Conservation (phyloP, 2,113 vertebrate species). For the Zosterops borbonicus region DNA sequence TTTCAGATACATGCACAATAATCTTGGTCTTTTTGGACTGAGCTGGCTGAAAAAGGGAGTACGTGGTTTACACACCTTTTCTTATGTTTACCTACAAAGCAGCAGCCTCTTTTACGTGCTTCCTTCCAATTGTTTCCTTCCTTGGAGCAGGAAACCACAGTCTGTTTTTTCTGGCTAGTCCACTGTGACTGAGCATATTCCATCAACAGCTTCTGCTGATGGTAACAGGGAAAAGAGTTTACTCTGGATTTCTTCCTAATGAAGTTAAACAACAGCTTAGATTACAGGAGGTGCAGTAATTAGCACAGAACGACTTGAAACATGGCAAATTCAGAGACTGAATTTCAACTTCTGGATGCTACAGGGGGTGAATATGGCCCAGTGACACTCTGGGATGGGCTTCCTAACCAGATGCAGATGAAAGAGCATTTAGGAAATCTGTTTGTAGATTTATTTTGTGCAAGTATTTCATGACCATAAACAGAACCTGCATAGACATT, state of each 20-base stretch:
- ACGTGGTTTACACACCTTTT: constrained; percentile 17
- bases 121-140: constrained; percentile 20
- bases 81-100: constrained; percentile 5
- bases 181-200: not conserved
- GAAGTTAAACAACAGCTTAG: not conserved
- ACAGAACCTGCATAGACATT: not conserved
- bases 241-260: constrained; percentile 12
- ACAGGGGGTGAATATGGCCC: not conserved
- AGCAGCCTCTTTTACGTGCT: not conserved
- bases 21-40: not conserved
- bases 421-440: not conserved
- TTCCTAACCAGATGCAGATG: not conserved
- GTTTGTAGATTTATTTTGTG: not conserved
- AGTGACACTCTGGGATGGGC: not conserved
- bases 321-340: not conserved
- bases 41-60: constrained; percentile 5
- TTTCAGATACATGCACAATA: not conserved
- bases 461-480: not conserved
- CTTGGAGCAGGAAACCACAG: constrained; percentile 34
- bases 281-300: not conserved
- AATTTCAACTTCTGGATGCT: not conserved
- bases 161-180: constrained; percentile 7
- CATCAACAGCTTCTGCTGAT: not conserved
- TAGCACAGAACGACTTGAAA: not conserved
- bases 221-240: not conserved